Percentiles rank a stretch among this genome's conserved stretches.
Conservation (phyloP, 2,888 invertebrate genomes). For the Saturnia pavonia region DNA sequence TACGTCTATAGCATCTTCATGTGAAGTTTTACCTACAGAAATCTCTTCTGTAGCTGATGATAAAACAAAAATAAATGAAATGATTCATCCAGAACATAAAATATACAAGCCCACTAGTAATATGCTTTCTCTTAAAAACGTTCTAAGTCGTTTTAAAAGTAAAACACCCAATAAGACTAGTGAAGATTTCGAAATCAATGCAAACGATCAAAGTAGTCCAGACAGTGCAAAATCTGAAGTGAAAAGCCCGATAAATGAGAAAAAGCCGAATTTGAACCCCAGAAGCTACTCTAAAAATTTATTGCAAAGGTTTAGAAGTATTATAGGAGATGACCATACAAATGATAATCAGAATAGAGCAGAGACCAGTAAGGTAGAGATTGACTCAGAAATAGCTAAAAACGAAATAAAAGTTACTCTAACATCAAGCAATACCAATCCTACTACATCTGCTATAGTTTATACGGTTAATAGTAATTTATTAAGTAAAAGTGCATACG, state of each 20-base stretch:
- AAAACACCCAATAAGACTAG: slow-evolving; percentile 64
- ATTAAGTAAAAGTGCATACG: slow-evolving; percentile 70
- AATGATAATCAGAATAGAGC: slow-evolving; percentile 63
- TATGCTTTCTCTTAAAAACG: slow-evolving; percentile 79
- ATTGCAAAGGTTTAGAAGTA: slow-evolving; percentile 74
- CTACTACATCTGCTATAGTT: slow-evolving; percentile 56
- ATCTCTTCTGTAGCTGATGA: slow-evolving; percentile 72
- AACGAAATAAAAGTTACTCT: slow-evolving; percentile 68
- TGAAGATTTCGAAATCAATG: slow-evolving; percentile 68
- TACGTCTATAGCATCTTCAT: slow-evolving; percentile 79
- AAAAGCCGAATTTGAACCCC: slow-evolving; percentile 68
- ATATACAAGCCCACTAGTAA: slow-evolving; percentile 86
- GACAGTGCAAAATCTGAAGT: slow-evolving; percentile 60
- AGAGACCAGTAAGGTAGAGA: slow-evolving; percentile 39
- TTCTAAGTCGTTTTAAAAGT: slow-evolving; percentile 79
- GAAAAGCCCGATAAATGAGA: slow-evolving; percentile 70
- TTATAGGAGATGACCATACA: slow-evolving; percentile 74
- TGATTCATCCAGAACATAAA: slow-evolving; percentile 90
- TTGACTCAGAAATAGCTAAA: slow-evolving; percentile 48
- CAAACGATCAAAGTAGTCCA: slow-evolving; percentile 66
- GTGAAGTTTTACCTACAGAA: slow-evolving; percentile 75
- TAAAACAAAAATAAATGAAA: slow-evolving; percentile 66
- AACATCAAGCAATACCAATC: slow-evolving; percentile 62
- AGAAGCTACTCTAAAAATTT: slow-evolving; percentile 75
- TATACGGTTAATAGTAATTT: slow-evolving; percentile 51